Conservation (phyloP, 1,140 invertebrate genomes). For the Rhyacophila brunnea region DNA sequence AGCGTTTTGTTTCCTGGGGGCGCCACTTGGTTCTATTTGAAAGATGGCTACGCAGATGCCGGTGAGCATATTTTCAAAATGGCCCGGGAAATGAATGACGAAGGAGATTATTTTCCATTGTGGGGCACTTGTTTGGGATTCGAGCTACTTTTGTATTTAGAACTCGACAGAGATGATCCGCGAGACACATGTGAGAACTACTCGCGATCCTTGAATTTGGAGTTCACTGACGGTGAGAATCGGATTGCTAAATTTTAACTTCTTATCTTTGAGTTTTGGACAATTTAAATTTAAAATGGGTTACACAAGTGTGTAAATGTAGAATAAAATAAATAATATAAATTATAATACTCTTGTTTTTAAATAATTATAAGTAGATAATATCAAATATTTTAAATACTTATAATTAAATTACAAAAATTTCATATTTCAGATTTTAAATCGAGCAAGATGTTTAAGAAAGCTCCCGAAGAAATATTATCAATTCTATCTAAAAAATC, state of each 20-base stretch:
- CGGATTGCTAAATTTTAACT: slow-evolving; percentile 24
- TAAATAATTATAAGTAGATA: too few relatives aligned
- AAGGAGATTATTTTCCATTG: slow-evolving; percentile 76
- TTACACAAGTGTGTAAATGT: too few relatives aligned
- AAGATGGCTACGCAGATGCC: slow-evolving; percentile 70
- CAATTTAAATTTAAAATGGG: too few relatives aligned
- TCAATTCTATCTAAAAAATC: slow-evolving; percentile 57
- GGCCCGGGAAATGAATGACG: slow-evolving; percentile 65
- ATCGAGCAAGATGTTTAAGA: slow-evolving; percentile 58
- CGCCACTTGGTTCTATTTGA: slow-evolving; percentile 62
- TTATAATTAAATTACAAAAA: too few relatives aligned
- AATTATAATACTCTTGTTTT: too few relatives aligned
- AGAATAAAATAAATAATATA: too few relatives aligned
- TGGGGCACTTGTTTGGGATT: slow-evolving; percentile 89
- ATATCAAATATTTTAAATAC: too few relatives aligned
- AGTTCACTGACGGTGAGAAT: slow-evolving; percentile 61
- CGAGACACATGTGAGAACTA: slow-evolving; percentile 59
- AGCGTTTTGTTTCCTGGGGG: slow-evolving; percentile 79
- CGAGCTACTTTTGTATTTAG: slow-evolving; percentile 72
- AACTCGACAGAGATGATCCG: slow-evolving; percentile 59
- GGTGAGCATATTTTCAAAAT: slow-evolving; percentile 65
- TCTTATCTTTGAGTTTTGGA: not conserved
- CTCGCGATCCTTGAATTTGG: slow-evolving; percentile 62
- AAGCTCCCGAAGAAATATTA: slow-evolving; percentile 57
- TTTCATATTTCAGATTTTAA: slow-evolving; percentile 53